Percentiles rank a stretch among this genome's conserved stretches.
Conservation (phyloP, 2,888 invertebrate genomes). For the Folsomia manolachei region DNA sequence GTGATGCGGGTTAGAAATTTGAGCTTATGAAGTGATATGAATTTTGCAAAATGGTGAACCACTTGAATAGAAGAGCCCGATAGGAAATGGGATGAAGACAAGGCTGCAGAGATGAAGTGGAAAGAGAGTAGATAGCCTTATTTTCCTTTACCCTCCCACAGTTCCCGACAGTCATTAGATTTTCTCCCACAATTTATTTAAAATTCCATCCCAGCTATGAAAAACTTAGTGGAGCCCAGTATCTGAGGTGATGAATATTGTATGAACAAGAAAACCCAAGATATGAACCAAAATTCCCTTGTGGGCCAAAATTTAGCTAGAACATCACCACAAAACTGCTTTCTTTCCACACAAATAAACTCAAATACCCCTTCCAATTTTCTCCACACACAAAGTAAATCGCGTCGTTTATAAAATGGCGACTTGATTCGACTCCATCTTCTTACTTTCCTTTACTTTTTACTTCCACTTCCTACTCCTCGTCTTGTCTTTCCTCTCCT, state of each 20-base stretch:
- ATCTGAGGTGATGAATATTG: slow-evolving; percentile 51
- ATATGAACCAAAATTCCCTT: slow-evolving; percentile 45
- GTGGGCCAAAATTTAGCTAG: slow-evolving; percentile 51
- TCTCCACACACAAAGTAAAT: slow-evolving; percentile 1
- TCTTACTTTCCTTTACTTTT: too few relatives aligned
- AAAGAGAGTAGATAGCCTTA: slow-evolving; percentile 29
- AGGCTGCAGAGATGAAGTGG: slow-evolving; percentile 9
- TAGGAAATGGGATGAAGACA: slow-evolving; percentile 19
- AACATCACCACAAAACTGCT: slow-evolving; percentile 34
- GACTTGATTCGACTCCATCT: slow-evolving; percentile 10
- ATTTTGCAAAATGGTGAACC: slow-evolving; percentile 47
- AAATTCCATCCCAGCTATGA: slow-evolving; percentile 51
- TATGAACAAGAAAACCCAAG: slow-evolving; percentile 49
- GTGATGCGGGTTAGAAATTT: slow-evolving; percentile 28
- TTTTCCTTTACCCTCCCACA: too few relatives aligned
- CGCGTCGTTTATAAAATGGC: neutral
- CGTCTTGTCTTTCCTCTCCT: slow-evolving; percentile 12
- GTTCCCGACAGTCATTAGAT: slow-evolving; percentile 51
- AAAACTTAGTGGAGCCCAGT: slow-evolving; percentile 51
- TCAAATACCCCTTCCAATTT: slow-evolving; percentile 13
- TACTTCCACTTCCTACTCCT: slow-evolving; percentile 8
- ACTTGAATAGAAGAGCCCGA: slow-evolving; percentile 26
- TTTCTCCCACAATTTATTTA: slow-evolving; percentile 52
- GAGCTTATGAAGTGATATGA: slow-evolving; percentile 46
- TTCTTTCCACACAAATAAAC: slow-evolving; percentile 8